Base-by-base conservation (phyloP, 2,888 invertebrate genomes). In the Drosophila sordidapex region DNA sequence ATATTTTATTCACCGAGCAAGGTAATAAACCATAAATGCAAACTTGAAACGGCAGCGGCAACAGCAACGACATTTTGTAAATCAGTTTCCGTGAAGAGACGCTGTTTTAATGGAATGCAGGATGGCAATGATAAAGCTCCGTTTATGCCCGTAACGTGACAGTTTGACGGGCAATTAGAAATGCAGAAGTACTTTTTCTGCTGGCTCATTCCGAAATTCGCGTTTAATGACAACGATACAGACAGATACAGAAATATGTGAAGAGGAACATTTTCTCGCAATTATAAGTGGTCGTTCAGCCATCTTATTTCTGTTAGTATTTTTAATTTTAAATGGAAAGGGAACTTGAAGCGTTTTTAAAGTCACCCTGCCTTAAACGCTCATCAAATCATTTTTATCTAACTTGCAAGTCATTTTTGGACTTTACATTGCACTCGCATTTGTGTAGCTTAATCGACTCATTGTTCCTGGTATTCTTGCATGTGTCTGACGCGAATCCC, bases 151-250 rank as follows among this genome's bases (percentile, higher is more conserved):
- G 54, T 11, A 43, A 69, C 69, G 58, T 70, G 68, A 65, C 70
- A 51, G 43, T 58, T 43, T 51, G 49, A 57, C 38, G 65, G 70
- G 57, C 87, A 84, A 84, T 87, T 85, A 85, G 53, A 59, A 52
- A 56, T 69, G 53, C 68, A 61, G 62, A 48, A 72, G 58, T 62
- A 74, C 69, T 60, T 54, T 70, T 62, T 80, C 74, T 69, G 82
- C 77, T 64, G 62, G 59, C 60, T 35, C 62, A 35, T 64, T 46
- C 4, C 15, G 5, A 40, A 62, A 60, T 43, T 62, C 13, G n/a
- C 11, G 27, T 31, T 57, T 21, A n/a, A 57, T 57, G 31, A 53
- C 48, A 33, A 43, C 43, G 25, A 11, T 4, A 11, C 33, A 33
- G 33, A 8, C 52, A 57, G 40, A 40, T 25, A 15, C 15, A 21